Percentiles rank a stretch among this genome's conserved stretches.
Evolutionary conservation across 2,113 vertebrate genomes (phyloP).

Genomic region (Petromus typicus): DNA sequence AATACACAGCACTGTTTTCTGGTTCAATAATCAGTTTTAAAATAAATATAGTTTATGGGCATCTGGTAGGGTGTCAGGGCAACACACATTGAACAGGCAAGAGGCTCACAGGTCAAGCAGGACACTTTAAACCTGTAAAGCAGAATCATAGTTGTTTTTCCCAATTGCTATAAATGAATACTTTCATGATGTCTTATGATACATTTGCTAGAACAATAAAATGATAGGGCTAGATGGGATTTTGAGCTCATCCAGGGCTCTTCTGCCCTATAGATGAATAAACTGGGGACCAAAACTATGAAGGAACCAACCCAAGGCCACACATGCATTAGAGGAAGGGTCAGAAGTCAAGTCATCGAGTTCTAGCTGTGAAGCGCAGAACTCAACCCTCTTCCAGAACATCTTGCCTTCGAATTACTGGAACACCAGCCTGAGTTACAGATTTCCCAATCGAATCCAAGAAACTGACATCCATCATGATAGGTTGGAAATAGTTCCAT

Average conservation of each 20-base stretch:
- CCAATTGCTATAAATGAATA: constrained; percentile 57
- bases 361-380: constrained; percentile 11
- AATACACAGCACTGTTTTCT: constrained; percentile 83
- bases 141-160: constrained; percentile 72
- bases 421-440: constrained; percentile 73
- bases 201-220: constrained; percentile 58
- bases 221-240: constrained; percentile 1
- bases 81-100: constrained; percentile 77
- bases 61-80: constrained; percentile 71
- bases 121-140: constrained; percentile 74
- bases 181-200: constrained; percentile 63
- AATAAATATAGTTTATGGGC: constrained; percentile 85
- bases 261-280: background rate
- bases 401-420: background rate
- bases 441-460: constrained; percentile 78
- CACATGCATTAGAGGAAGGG: background rate
- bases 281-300: background rate
- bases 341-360: background rate
- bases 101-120: constrained; percentile 76
- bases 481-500: constrained; percentile 77
- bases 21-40: constrained; percentile 78
- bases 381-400: background rate
- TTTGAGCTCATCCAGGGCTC: background rate
- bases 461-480: constrained; percentile 71
- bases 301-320: constrained; percentile 42